Conservation (phyloP, 1,140 invertebrate species). For the Papilio glaucus region DNA sequence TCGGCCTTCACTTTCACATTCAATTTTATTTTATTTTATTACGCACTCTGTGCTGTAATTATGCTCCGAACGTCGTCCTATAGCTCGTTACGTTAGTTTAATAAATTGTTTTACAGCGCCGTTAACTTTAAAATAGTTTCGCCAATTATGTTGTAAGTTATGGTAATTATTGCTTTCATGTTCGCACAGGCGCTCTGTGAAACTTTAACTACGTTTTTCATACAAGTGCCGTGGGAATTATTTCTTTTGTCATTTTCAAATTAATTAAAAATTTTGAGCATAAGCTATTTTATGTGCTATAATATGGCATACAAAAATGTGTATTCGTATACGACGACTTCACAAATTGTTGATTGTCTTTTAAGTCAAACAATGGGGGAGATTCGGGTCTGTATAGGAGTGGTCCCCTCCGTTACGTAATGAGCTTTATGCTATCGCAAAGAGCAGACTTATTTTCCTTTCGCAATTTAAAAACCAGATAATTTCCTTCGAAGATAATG, state of each 20-base stretch:
- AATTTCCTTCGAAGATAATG: conserved; percentile 47
- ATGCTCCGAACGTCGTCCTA: conserved; percentile 18
- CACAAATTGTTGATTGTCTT: conserved; percentile 30
- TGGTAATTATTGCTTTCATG: conserved; percentile 60
- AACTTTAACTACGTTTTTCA: conserved; percentile 37
- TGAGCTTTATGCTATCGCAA: conserved; percentile 46
- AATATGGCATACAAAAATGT: conserved; percentile 36
- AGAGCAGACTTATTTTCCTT: conserved; percentile 47
- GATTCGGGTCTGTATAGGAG: conserved; percentile 43
- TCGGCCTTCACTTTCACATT: conserved; percentile 47
- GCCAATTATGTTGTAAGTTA: conserved; percentile 45
- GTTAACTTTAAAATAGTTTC: conserved; percentile 50
- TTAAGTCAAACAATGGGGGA: conserved; percentile 45
- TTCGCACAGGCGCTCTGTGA: conserved; percentile 54
- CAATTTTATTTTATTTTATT: conserved; percentile 48
- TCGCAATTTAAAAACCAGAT: conserved; percentile 46
- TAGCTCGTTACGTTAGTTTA: conserved; percentile 30
- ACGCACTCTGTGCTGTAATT: conserved; percentile 17
- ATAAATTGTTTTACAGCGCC: conserved; percentile 48
- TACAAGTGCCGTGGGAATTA: conserved; percentile 34
- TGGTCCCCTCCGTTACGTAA: conserved; percentile 42
- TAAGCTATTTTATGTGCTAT: neutral
- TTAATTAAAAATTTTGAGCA: neutral
- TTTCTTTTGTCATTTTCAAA: neutral
- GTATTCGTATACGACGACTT: neutral